A percentile compares a stretch with the other conserved stretches of the same genome.
Conservation (phyloP, 2,797 vertebrate genomes). For the Danio aesculapii region DNA sequence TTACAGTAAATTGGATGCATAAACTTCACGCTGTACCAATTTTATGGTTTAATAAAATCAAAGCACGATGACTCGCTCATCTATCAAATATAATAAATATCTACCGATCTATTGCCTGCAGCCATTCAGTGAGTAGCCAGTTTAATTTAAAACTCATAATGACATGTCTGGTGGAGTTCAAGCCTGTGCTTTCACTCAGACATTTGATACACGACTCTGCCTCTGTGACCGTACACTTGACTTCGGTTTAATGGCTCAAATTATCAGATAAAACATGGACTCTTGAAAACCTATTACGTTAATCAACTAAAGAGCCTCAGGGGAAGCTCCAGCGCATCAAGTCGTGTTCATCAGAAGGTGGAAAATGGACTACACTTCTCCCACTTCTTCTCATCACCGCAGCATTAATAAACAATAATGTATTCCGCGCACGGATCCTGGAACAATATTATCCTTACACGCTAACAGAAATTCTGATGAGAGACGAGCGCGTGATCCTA, state of each 20-base stretch:
- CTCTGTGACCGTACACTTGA: constrained; percentile 90
- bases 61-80: background rate
- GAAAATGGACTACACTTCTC: constrained; percentile 89
- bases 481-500: constrained; percentile 80
- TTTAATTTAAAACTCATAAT: constrained; percentile 21
- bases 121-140: background rate
- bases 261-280: constrained; percentile 92
- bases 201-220: constrained; percentile 73
- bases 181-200: constrained; percentile 60
- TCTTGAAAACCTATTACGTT: constrained; percentile 93
- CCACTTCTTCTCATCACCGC: constrained; percentile 71
- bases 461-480: constrained; percentile 73
- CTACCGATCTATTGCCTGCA: constrained; percentile 3
- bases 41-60: background rate
- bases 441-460: constrained; percentile 85
- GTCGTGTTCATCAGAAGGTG: constrained; percentile 86
- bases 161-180: constrained; percentile 47
- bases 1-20: background rate
- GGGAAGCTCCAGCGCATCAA: constrained; percentile 76
- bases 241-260: constrained; percentile 92
- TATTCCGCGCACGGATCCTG: constrained; percentile 90
- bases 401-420: constrained; percentile 82
- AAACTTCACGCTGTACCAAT: background rate
- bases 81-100: constrained; percentile 2
- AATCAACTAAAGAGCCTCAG: constrained; percentile 91